Percentiles rank a stretch among this genome's conserved stretches.
phyloP scores from a whole-genome alignment of 1,140 invertebrate species.

The Physella acuta region DNA sequence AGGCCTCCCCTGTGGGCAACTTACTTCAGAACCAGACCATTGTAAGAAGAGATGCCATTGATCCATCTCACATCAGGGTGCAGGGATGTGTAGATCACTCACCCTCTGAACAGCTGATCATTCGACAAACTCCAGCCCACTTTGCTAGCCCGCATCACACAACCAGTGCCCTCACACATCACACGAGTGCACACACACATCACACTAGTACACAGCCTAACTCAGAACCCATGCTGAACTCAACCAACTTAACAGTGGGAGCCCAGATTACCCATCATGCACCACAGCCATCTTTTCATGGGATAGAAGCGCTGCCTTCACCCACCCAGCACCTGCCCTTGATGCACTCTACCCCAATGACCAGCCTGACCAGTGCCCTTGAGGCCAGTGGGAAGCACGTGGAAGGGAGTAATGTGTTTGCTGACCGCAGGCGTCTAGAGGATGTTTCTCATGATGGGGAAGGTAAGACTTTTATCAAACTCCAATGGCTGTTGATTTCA shows the following conservation, averaged over 20 bases:
- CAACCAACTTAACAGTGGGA: too few species aligned
- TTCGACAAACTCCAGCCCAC: too few species aligned
- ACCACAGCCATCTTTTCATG: constrained; percentile 1
- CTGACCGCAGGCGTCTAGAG: neutral
- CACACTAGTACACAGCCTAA: too few species aligned
- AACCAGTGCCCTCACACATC: too few species aligned
- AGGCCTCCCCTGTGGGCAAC: neutral
- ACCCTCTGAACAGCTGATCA: too few species aligned
- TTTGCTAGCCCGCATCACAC: too few species aligned
- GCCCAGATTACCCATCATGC: too few species aligned
- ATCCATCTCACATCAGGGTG: too few species aligned
- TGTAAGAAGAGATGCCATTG: constrained; percentile 1
- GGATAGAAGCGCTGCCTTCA: constrained; percentile 1
- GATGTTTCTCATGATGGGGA: neutral
- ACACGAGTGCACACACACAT: too few species aligned
- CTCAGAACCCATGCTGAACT: too few species aligned
- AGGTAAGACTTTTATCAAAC: neutral
- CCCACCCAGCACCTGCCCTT: constrained; percentile 14
- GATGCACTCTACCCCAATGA: constrained; percentile 5
- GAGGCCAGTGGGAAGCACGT: neutral
- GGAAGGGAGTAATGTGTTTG: too few species aligned
- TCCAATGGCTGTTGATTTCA: neutral
- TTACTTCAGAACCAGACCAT: constrained; percentile 12
- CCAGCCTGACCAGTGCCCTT: neutral
- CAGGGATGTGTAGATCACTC: too few species aligned